Evolutionary conservation across 2,797 vertebrate genomes (phyloP), one percentile per base, ranked within the genome.

Genomic region (Amblyopsis hoosieri): DNA sequence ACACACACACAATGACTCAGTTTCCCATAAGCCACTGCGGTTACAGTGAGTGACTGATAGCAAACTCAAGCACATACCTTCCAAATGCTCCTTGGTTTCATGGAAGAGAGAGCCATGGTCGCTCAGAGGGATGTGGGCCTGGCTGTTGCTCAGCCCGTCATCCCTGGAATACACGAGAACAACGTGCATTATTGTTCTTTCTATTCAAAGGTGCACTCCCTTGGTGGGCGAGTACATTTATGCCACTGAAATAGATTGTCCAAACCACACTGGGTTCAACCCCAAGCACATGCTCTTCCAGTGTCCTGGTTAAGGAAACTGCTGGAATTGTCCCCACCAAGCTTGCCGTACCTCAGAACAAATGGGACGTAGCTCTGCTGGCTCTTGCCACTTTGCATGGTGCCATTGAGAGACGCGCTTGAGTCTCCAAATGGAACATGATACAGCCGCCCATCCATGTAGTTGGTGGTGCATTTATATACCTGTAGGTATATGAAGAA

Each of bases 341-440:
- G 15, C 15, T 57, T 50, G 58, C 61, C 59, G 81, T 80, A 98
- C 97, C 97, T 89, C 59, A 95, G 91, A 74, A 95, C 90, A 56
- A 98, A 97, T 1, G 97, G 96, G 45, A 95, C 93, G 60, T 98
- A 98, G 93, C 96, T 98, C 83, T 96, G 95, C 78, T 96, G 95
- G 71, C 96, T 98, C 90, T 96, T 97, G 71, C 92, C 92, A 0
- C 95, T 98, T 78, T 94, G 94, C 70, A 94, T 86, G n/a, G 95
- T 95, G 64, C 94, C 96, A 53, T 95, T 96, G 78, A 97, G 88
- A 14, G 96, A 97, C 42, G 90, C 90, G 0, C 92, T 94, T 23
- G 97, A 98, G 64, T 95, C 95, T 0, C 94, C 93, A 0, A 92
- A 93, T 0, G 93, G 90, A 6, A 95, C 89, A 15, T 95, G 94